phyloP scores from a whole-genome alignment of 2,888 invertebrate species.

The Epirrita christyi region DNA sequence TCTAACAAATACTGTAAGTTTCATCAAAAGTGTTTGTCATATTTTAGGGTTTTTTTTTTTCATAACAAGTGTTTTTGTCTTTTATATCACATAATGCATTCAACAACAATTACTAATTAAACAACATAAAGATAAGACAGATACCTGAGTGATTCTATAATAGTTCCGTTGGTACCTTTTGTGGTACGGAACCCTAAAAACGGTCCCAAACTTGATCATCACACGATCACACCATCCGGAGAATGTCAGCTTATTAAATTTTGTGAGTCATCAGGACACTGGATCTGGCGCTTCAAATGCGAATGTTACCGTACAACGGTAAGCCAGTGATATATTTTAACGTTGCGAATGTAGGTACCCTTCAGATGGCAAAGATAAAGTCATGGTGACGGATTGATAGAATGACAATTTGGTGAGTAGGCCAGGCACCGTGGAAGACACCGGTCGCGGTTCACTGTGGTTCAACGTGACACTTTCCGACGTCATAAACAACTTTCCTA shows the following conservation, averaged over 20 bases:
- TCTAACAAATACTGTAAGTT: no score
- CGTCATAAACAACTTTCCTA: slow-evolving; percentile 84
- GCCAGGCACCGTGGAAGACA: slow-evolving; percentile 78
- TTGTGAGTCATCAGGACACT: slow-evolving; percentile 51
- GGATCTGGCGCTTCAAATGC: slow-evolving; percentile 53
- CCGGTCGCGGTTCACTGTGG: slow-evolving; percentile 79
- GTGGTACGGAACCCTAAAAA: no score
- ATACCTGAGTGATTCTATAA: no score
- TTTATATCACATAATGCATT: no score
- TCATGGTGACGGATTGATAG: slow-evolving; percentile 80
- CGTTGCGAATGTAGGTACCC: slow-evolving; percentile 54
- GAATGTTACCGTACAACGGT: slow-evolving; percentile 61
- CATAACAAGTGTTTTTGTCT: no score
- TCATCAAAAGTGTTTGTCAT: no score
- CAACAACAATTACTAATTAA: no score
- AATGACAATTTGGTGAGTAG: slow-evolving; percentile 83
- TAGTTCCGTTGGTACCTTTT: no score
- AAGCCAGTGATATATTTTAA: slow-evolving; percentile 45
- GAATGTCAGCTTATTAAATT: slow-evolving; percentile 36
- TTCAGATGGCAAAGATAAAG: slow-evolving; percentile 73
- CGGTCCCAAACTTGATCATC: slow-evolving; percentile 6
- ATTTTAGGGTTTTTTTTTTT: no score
- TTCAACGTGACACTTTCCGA: slow-evolving; percentile 84
- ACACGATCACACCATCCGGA: slow-evolving; percentile 25
- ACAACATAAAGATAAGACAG: no score